Percentiles rank a stretch among this genome's conserved stretches.
phyloP scores from a whole-genome alignment of 2,888 invertebrate genomes.

The Cremastobaeus sp. region DNA sequence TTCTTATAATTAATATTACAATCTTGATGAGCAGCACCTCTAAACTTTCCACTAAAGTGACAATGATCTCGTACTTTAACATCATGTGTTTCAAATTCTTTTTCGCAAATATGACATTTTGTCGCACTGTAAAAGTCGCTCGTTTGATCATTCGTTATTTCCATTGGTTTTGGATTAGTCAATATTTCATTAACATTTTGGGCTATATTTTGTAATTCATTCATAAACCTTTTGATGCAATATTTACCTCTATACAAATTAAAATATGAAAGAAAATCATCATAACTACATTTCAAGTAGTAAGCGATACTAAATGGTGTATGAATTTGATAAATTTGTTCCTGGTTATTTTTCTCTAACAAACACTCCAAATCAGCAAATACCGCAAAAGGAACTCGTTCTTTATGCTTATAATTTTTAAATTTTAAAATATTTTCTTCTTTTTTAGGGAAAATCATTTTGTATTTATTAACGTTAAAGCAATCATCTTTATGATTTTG shows the following conservation, averaged over 20 bases:
- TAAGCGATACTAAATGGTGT: constrained; percentile 21
- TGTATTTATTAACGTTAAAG: constrained; percentile 1
- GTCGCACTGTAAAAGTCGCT: background rate
- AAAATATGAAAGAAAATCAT: too few relatives aligned
- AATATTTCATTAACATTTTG: constrained; percentile 4
- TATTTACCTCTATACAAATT: constrained; percentile 16
- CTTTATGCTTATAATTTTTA: constrained; percentile 9
- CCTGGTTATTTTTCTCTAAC: background rate
- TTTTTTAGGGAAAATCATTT: constrained; percentile 12
- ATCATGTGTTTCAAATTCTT: constrained; percentile 3
- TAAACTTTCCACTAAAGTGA: constrained; percentile 1
- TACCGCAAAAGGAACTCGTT: constrained; percentile 32
- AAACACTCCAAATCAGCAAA: constrained; percentile 35
- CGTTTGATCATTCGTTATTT: background rate
- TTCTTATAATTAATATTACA: constrained; percentile 8
- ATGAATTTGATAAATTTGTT: constrained; percentile 24
- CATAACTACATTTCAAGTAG: too few relatives aligned
- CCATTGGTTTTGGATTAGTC: constrained; percentile 5
- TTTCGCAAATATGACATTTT: constrained; percentile 21
- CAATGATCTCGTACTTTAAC: constrained; percentile 5
- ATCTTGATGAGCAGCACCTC: background rate
- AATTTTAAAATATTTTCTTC: constrained; percentile 7
- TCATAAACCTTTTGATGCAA: constrained; percentile 11
- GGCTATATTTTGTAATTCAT: constrained; percentile 6
- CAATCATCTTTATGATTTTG: constrained; percentile 8